These are phyloP conservation scores for Columba guinea DNA, from an alignment of 2,797 vertebrate species.

Conservation along the genomic window DNA sequence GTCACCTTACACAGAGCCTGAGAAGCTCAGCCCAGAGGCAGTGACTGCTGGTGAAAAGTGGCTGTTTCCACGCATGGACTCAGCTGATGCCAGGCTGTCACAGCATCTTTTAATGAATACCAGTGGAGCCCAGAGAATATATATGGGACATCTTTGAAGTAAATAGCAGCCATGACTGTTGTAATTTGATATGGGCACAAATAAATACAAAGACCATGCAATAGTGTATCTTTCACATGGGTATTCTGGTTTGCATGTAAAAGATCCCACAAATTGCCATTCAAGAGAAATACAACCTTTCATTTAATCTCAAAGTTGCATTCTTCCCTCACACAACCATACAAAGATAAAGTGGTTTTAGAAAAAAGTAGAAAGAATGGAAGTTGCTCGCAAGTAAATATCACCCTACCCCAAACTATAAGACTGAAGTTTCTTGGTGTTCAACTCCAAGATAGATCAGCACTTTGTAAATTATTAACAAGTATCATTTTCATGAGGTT, in stretches of 20 bases:
- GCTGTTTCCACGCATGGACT: neutral
- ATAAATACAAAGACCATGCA: neutral
- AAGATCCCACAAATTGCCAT: neutral
- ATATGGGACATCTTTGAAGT: neutral
- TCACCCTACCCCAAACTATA: neutral
- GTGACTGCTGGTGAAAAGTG: neutral
- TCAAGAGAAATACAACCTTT: neutral
- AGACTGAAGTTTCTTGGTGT: neutral
- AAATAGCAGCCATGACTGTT: neutral
- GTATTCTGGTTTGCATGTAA: neutral
- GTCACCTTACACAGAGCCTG: neutral
- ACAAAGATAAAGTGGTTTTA: neutral
- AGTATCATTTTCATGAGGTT: neutral
- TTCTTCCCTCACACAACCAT: neutral
- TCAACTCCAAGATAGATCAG: neutral
- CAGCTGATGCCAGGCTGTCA: neutral
- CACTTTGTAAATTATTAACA: neutral
- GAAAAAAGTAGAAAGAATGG: neutral
- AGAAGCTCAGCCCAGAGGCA: neutral
- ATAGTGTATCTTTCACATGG: accelerated
- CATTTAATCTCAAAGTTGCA: neutral
- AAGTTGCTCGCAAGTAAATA: neutral
- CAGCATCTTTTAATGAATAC: neutral
- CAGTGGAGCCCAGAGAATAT: neutral
- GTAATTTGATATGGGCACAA: neutral